phyloP scores from a whole-genome alignment of 2,113 vertebrate genomes.

The Anhinga rufa region DNA sequence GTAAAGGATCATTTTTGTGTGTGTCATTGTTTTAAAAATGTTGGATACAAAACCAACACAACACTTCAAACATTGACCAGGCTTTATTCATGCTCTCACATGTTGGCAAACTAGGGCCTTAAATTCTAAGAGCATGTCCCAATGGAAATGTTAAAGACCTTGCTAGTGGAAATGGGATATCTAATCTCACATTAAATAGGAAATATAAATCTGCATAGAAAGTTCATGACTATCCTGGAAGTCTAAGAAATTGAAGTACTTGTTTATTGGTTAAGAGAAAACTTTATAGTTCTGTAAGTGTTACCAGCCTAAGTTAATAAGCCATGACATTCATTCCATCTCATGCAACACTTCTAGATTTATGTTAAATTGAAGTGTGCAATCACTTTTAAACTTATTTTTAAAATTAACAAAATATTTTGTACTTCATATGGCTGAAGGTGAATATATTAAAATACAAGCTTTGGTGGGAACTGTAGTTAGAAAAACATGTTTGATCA shows the following conservation, averaged over 20 bases:
- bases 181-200: not conserved
- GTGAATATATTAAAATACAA: constrained; percentile 14
- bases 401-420: not conserved
- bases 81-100: not conserved
- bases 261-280: constrained; percentile 41
- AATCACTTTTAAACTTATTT: not conserved
- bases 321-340: not conserved
- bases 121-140: not conserved
- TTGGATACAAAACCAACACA: not conserved
- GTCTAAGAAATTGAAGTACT: not conserved
- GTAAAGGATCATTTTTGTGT: not conserved
- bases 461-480: not conserved
- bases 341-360: not conserved
- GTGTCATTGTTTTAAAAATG: not conserved
- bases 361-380: constrained; percentile 8
- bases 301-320: constrained; percentile 27
- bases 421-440: not conserved
- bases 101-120: not conserved
- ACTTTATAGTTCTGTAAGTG: not conserved
- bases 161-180: not conserved
- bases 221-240: not conserved
- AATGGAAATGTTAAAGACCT: not conserved
- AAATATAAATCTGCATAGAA: not conserved
- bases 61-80: not conserved
- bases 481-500: not conserved